Conservation (phyloP, 2,797 vertebrate species). For the Spondyliosoma cantharus region DNA sequence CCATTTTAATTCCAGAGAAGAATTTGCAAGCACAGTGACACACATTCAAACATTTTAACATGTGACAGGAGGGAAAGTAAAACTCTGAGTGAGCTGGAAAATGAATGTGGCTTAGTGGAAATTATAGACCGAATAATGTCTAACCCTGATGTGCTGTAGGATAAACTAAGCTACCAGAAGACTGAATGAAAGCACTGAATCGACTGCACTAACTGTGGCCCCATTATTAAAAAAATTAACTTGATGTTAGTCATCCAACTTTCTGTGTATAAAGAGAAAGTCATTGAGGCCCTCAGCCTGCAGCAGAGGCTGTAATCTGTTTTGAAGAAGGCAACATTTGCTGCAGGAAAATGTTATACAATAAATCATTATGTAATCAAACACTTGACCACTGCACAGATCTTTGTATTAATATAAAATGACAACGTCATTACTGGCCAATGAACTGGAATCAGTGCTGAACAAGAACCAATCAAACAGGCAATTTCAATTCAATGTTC, state of each 20-base stretch:
- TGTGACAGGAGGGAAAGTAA: slow-evolving; percentile 27
- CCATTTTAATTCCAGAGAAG: not conserved
- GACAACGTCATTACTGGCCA: slow-evolving; percentile 34
- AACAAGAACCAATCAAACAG: slow-evolving; percentile 33
- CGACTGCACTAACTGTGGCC: not conserved
- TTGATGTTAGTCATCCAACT: not conserved
- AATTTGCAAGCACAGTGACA: not conserved
- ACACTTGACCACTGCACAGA: slow-evolving; percentile 42
- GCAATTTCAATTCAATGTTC: slow-evolving; percentile 51
- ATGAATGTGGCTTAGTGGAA: slow-evolving; percentile 29
- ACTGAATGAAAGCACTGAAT: not conserved
- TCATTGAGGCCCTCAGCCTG: not conserved
- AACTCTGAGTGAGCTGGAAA: slow-evolving; percentile 4
- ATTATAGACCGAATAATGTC: slow-evolving; percentile 14
- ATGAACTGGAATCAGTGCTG: slow-evolving; percentile 37
- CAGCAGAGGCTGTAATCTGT: slow-evolving; percentile 24
- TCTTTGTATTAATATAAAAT: slow-evolving; percentile 46
- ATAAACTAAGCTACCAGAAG: slow-evolving; percentile 4
- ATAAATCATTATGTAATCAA: slow-evolving; percentile 60
- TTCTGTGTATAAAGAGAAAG: slow-evolving; percentile 19
- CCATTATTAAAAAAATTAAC: slow-evolving; percentile 11
- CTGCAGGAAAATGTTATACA: slow-evolving; percentile 47
- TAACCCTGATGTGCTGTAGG: not conserved
- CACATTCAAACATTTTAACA: slow-evolving; percentile 18
- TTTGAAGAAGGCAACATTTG: slow-evolving; percentile 38